Evolutionary conservation across 2,888 invertebrate species (phyloP).

Genomic region (Chrysomela aeneicollis): DNA sequence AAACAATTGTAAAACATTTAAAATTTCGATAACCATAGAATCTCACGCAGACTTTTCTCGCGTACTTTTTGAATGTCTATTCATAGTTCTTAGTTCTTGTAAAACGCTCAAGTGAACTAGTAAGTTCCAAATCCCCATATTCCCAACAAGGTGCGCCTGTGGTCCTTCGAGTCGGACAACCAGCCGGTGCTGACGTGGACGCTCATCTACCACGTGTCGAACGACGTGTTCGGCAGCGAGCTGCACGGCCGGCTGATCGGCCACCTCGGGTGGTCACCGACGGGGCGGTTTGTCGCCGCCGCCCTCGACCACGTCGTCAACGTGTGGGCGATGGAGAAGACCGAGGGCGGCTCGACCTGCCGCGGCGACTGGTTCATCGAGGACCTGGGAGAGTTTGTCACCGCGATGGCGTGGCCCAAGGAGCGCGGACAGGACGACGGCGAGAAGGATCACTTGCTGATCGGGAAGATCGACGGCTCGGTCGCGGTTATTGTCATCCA

Average conservation of each 20-base stretch:
- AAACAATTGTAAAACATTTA: too few species aligned
- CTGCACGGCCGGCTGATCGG: slow-evolving; percentile 57
- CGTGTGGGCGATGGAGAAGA: slow-evolving; percentile 65
- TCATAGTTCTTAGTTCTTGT: too few species aligned
- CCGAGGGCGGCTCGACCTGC: slow-evolving; percentile 43
- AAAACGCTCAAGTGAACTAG: too few species aligned
- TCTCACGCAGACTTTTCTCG: too few species aligned
- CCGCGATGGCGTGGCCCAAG: slow-evolving; percentile 64
- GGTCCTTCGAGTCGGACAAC: slow-evolving; percentile 61
- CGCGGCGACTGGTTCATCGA: slow-evolving; percentile 59
- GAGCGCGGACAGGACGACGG: slow-evolving; percentile 39
- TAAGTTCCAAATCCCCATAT: neutral
- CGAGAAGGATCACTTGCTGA: slow-evolving; percentile 60
- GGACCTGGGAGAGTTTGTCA: slow-evolving; percentile 62
- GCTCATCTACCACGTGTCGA: slow-evolving; percentile 64
- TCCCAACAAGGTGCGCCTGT: slow-evolving; percentile 58
- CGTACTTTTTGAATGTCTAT: too few species aligned
- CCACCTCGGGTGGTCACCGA: slow-evolving; percentile 65
- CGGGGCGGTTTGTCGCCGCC: slow-evolving; percentile 66
- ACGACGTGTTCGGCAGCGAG: slow-evolving; percentile 63
- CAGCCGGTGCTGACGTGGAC: slow-evolving; percentile 63
- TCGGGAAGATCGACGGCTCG: slow-evolving; percentile 66
- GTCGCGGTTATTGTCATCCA: slow-evolving; percentile 57
- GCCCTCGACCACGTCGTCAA: slow-evolving; percentile 67
- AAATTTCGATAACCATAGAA: too few species aligned